Percentiles rank a stretch among this genome's conserved stretches.
Evolutionary conservation across 2,797 vertebrate species (phyloP).

Genomic region (Tapirus indicus): DNA sequence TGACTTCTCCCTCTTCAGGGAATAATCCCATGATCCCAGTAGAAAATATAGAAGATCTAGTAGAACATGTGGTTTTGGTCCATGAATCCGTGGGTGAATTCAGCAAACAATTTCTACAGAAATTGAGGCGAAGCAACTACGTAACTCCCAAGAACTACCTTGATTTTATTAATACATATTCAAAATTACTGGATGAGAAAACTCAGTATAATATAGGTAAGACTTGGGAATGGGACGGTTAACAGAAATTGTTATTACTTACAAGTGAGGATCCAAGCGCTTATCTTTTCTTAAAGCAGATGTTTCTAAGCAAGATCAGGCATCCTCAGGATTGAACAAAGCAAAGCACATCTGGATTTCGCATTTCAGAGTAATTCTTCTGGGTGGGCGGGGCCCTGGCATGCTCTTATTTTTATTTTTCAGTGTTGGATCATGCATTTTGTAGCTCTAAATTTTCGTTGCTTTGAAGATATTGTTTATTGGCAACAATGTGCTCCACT

Average conservation of each 20-base stretch:
- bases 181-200: slow-evolving; percentile 94
- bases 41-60: slow-evolving; percentile 86
- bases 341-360: background rate
- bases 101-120: slow-evolving; percentile 95
- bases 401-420: background rate
- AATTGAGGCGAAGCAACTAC: slow-evolving; percentile 94
- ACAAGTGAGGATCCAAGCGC: fast-evolving
- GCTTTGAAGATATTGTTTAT: background rate
- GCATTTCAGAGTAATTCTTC: background rate
- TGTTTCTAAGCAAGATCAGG: background rate
- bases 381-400: background rate
- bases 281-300: too few species aligned
- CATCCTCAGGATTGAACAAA: background rate
- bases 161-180: slow-evolving; percentile 96
- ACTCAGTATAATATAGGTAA: slow-evolving; percentile 94
- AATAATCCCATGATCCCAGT: slow-evolving; percentile 91
- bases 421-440: background rate
- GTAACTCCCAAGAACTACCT: slow-evolving; percentile 98
- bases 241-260: fast-evolving
- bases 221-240: fast-evolving
- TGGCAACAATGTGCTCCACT: fast-evolving
- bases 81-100: slow-evolving; percentile 93
- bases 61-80: slow-evolving; percentile 94
- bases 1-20: slow-evolving; percentile 85
- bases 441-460: background rate